A percentile compares a stretch with the other conserved stretches of the same genome.
Evolutionary conservation across 2,888 invertebrate genomes (phyloP).

Genomic region (Junonia oenone): DNA sequence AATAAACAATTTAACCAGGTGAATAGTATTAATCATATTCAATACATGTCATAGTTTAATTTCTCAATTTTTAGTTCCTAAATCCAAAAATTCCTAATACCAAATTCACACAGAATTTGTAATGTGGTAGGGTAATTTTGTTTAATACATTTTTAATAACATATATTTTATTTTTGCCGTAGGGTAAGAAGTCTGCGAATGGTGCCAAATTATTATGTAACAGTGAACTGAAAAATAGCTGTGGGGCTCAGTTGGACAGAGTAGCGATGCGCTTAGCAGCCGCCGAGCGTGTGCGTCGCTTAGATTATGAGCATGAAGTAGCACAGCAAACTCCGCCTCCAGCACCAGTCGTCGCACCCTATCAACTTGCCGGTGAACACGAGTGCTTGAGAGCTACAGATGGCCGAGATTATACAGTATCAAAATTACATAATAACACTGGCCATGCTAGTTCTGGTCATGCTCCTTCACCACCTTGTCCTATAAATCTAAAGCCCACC

Average conservation of each 20-base stretch:
- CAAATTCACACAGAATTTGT: no score
- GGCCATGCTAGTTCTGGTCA: slow-evolving; percentile 25
- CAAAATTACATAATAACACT: slow-evolving; percentile 9
- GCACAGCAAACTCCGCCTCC: slow-evolving; percentile 8
- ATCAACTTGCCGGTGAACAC: slow-evolving; percentile 30
- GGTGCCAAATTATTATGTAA: not conserved
- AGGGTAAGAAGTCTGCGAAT: not conserved
- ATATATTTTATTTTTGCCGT: no score
- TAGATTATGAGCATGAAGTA: slow-evolving; percentile 20
- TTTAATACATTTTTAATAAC: no score
- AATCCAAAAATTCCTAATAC: not conserved
- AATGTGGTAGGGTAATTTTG: no score
- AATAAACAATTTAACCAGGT: no score
- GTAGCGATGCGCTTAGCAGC: slow-evolving; percentile 24
- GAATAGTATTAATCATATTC: no score
- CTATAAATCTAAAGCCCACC: slow-evolving; percentile 36
- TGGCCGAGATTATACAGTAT: slow-evolving; percentile 36
- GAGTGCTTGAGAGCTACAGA: slow-evolving; percentile 41
- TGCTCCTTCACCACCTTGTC: slow-evolving; percentile 35
- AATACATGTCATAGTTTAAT: not conserved
- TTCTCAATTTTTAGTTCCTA: not conserved
- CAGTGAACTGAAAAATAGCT: slow-evolving; percentile 21
- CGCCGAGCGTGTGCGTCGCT: slow-evolving; percentile 28
- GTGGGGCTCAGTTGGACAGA: slow-evolving; percentile 30
- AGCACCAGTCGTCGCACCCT: slow-evolving; percentile 14